Evolutionary conservation across 2,888 invertebrate species (phyloP).

Genomic region (Heliconius cydno): DNA sequence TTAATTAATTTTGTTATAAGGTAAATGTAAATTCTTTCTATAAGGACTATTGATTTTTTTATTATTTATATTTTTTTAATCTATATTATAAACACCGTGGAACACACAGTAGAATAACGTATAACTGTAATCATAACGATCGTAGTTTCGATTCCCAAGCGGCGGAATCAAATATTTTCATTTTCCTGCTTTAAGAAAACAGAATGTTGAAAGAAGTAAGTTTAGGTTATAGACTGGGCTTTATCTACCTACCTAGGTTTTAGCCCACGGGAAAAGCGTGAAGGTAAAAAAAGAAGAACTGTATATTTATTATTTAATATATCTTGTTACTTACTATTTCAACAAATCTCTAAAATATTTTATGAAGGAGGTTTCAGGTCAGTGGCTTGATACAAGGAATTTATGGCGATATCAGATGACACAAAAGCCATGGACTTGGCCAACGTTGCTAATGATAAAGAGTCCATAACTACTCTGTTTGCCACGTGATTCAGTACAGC

Average conservation of each 20-base stretch:
- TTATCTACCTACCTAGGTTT: too few relatives aligned
- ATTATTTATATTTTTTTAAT: too few relatives aligned
- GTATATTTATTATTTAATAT: not conserved
- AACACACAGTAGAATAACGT: not conserved
- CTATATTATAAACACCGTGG: not conserved
- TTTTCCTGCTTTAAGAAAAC: too few relatives aligned
- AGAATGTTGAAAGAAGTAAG: too few relatives aligned
- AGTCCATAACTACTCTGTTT: slow-evolving; percentile 77
- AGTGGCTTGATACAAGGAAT: slow-evolving; percentile 76
- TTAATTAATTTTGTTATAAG: too few relatives aligned
- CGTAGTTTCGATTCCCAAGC: too few relatives aligned
- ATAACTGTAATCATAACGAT: not conserved
- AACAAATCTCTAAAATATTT: slow-evolving; percentile 30
- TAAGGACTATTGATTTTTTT: too few relatives aligned
- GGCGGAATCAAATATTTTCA: too few relatives aligned
- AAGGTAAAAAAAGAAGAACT: not conserved
- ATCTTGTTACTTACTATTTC: not conserved
- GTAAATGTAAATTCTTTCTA: too few relatives aligned
- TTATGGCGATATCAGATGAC: slow-evolving; percentile 77
- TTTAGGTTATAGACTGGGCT: too few relatives aligned
- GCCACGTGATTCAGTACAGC: slow-evolving; percentile 77
- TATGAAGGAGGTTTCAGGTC: slow-evolving; percentile 73
- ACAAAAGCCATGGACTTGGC: slow-evolving; percentile 80
- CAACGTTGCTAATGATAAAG: slow-evolving; percentile 72
- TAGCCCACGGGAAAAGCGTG: not conserved